Evolutionary conservation across 2,113 vertebrate genomes (phyloP).

Genomic region (Promerops cafer): DNA sequence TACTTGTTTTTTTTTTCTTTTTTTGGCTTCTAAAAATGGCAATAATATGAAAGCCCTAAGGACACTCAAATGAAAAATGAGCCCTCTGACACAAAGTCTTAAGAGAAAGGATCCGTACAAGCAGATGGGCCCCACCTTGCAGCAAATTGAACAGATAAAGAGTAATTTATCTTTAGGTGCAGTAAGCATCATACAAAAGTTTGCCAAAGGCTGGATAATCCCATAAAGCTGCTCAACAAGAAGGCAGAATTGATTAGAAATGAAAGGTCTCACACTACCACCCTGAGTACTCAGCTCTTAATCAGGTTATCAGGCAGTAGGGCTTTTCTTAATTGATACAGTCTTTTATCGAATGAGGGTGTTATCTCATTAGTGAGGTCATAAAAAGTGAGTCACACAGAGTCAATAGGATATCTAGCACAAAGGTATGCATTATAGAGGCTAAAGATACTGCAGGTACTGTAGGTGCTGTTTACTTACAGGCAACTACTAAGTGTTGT

Average conservation of each 20-base stretch:
- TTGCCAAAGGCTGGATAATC: constrained; percentile 55
- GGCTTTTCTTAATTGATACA: constrained; percentile 43
- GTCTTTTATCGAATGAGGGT: background rate
- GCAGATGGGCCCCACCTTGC: constrained; percentile 2
- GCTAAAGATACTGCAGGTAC: background rate
- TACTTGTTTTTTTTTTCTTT: background rate
- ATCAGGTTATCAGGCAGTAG: constrained; percentile 41
- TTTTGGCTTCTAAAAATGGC: background rate
- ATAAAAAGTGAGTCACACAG: constrained; percentile 44
- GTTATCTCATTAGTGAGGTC: constrained; percentile 48
- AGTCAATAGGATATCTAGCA: constrained; percentile 41
- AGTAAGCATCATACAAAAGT: constrained; percentile 18
- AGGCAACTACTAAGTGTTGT: background rate
- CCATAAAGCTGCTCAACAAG: constrained; percentile 8
- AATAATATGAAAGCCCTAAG: background rate
- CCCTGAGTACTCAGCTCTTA: constrained; percentile 50
- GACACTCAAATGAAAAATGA: background rate
- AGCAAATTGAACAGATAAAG: constrained; percentile 33
- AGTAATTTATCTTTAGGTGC: constrained; percentile 36
- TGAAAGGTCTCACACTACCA: constrained; percentile 41
- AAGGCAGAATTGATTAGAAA: constrained; percentile 49
- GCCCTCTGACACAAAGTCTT: background rate
- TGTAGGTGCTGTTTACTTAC: background rate
- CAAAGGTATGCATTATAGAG: background rate
- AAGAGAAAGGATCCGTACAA: background rate